Base-by-base conservation (phyloP, 2,797 vertebrate species). In the Varecia variegata region DNA sequence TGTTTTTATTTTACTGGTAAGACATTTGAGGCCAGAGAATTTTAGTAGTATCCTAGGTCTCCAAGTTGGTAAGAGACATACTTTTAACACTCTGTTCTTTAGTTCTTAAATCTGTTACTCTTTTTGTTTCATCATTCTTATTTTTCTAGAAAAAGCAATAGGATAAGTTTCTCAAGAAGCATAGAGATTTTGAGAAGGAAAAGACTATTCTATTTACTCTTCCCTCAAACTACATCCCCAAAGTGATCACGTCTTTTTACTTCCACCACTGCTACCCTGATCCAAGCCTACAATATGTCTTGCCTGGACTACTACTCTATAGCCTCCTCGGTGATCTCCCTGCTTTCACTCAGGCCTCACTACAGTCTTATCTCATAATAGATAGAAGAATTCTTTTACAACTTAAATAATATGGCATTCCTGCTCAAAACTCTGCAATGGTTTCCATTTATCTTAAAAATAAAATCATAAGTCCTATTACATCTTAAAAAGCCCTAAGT, bases 1-100 rank as follows among this genome's bases (percentile, higher is more conserved):
- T 85, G 40, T 95, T 93, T 88, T 93, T 58, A 47, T 94, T 93
- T 87, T 96, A 85, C 32, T 70, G 70, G 71, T 52, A 94, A 76
- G 38, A 71, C 45, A 71, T 76, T 11, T 71, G 71, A 93, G 30
- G 27, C 50, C 54, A 94, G 65, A 90, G 52, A 94, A 84, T 95
- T 84, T 84, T 74, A 93, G 65, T 68, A 9, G 4, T 56, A 70
- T 71, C 38, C n/a, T 92, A 80, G 27, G 4, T 88, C 30, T 93
- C 32, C 73, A 65, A 67, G 45, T 88, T 90, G 73, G 74, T 86
- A 89, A 92, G 52, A 90, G 45, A 65, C 1, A 40, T 71, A 90
- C 38, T 14, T 94, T 76, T 58, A 94, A 56, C 27, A 54, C 45
- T 56, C 20, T 67, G 14, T 47, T 92, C 32, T 93, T 80, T 27